Conservation (phyloP, 2,113 vertebrate species). For the Ptyas mucosa region DNA sequence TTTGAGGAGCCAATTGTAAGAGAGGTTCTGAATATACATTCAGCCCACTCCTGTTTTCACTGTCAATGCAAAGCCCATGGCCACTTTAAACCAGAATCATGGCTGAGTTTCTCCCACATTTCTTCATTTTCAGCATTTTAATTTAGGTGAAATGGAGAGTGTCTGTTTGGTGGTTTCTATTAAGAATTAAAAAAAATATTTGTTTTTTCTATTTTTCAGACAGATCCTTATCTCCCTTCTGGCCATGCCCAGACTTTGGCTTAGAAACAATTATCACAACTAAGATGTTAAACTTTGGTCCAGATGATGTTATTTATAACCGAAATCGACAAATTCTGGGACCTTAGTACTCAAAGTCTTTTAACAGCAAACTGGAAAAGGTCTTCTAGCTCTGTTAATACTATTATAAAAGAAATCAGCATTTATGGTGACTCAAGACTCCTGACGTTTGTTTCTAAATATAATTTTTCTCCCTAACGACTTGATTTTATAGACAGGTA, state of each 20-base stretch:
- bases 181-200: background rate
- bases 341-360: background rate
- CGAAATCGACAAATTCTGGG: background rate
- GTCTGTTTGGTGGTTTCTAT: background rate
- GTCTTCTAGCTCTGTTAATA: background rate
- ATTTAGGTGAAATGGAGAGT: background rate
- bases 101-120: background rate
- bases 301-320: background rate
- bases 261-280: background rate
- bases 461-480: background rate
- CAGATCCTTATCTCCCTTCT: background rate
- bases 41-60: background rate
- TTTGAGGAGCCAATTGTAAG: background rate
- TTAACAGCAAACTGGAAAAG: background rate
- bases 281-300: background rate
- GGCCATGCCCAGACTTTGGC: background rate
- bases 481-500: conserved; percentile 28
- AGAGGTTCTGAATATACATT: background rate
- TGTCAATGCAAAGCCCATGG: background rate
- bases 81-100: background rate
- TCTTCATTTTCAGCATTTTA: background rate
- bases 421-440: background rate
- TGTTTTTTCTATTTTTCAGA: background rate
- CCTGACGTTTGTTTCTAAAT: background rate
- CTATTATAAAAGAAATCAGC: background rate